Evolutionary conservation across 2,113 vertebrate species (phyloP).

Genomic region (Chionis minor): DNA sequence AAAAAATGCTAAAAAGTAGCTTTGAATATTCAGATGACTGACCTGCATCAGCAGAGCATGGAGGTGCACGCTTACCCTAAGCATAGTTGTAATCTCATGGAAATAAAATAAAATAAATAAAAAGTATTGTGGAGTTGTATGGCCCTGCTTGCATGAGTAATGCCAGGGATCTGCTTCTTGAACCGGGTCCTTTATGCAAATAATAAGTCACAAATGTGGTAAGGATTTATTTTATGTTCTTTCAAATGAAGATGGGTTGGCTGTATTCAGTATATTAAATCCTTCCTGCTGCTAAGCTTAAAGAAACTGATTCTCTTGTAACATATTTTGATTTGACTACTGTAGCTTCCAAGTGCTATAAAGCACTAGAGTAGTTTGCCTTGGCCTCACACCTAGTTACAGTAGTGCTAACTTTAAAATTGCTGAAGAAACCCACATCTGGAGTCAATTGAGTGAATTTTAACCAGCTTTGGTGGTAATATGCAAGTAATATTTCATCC

Average conservation of each 20-base stretch:
- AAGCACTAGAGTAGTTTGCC: conserved; percentile 67
- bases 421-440: conserved; percentile 71
- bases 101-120: neutral
- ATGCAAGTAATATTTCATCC: conserved; percentile 72
- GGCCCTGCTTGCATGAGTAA: neutral
- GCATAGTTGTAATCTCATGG: neutral
- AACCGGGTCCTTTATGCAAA: conserved; percentile 18
- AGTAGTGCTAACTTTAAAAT: conserved; percentile 73
- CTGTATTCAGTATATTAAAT: conserved; percentile 68
- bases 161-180: neutral
- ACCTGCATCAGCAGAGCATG: neutral
- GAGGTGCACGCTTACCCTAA: neutral
- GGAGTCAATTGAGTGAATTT: conserved; percentile 71
- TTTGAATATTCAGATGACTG: neutral
- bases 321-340: conserved; percentile 68
- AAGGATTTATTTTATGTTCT: conserved; percentile 45
- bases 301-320: conserved; percentile 69
- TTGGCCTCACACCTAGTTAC: conserved; percentile 76
- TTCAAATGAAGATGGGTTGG: conserved; percentile 63
- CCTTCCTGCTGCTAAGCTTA: conserved; percentile 72
- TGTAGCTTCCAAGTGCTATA: conserved; percentile 71
- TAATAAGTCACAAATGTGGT: conserved; percentile 57
- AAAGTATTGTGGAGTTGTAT: neutral
- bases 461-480: conserved; percentile 71
- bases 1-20: neutral